phyloP scores from a whole-genome alignment of 2,888 invertebrate species.

The Miltochrista miniata region DNA sequence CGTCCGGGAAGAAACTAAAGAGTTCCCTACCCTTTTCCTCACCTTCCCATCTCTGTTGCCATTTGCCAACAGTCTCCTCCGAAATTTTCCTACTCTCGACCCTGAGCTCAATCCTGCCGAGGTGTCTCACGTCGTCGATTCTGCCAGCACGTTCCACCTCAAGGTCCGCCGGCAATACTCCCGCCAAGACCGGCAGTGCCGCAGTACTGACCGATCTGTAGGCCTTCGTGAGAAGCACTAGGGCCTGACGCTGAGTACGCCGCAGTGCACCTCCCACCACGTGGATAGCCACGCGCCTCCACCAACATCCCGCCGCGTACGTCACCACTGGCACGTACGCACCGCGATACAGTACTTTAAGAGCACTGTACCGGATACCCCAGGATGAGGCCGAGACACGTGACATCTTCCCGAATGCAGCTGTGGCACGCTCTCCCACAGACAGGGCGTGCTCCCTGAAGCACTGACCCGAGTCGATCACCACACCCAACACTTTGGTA shows the following conservation, averaged over 20 bases:
- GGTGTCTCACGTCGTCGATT: too few relatives aligned
- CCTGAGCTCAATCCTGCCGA: background rate
- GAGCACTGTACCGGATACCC: too few relatives aligned
- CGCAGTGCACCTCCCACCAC: background rate
- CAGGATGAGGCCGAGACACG: too few relatives aligned
- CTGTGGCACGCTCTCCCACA: too few relatives aligned
- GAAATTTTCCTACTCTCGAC: background rate
- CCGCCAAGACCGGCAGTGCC: constrained; percentile 16
- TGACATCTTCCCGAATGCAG: too few relatives aligned
- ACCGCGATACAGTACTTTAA: too few relatives aligned
- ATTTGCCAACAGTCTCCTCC: constrained; percentile 1
- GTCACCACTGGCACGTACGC: fast-evolving
- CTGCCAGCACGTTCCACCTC: constrained; percentile 20
- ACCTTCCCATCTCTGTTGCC: too few relatives aligned
- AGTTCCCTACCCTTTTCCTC: too few relatives aligned
- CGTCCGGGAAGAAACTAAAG: constrained; percentile 30
- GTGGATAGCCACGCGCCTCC: background rate
- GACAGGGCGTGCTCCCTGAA: too few relatives aligned
- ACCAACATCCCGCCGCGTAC: constrained; percentile 6
- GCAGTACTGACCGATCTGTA: constrained; percentile 14
- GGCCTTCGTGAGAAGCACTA: constrained; percentile 18
- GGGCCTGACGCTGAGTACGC: constrained; percentile 1
- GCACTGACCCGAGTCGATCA: too few relatives aligned
- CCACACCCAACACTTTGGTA: too few relatives aligned
- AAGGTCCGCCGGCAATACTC: constrained; percentile 20